Base-by-base conservation (phyloP, 2,888 invertebrate species). In the Dynastes maya region DNA sequence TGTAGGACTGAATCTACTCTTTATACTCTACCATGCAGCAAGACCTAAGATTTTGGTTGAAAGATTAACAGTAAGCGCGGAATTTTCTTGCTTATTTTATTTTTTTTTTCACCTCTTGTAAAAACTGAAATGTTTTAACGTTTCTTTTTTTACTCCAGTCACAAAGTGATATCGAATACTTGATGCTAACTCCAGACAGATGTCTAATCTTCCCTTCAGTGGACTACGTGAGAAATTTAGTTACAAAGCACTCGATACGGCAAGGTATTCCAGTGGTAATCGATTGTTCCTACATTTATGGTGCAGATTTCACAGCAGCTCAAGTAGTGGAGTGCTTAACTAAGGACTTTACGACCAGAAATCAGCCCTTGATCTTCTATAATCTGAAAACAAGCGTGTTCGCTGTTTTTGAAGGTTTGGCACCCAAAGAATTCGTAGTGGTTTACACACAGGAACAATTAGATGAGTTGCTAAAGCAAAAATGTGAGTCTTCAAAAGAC, bases 191-290 rank as follows among this genome's bases (percentile, higher is more conserved):
- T 16, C 96, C 96, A 9, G 96, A 96, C 89, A 93, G 96, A 82
- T 96, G 96, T 87, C 91, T 97, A 58, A 96, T 96, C 87, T 97
- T 97, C 89, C 97, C 97, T 27, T 96, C 96, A 0, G 95, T 96
- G 80, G 96, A 96, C 88, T 96, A 97, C 89, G 95, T 97, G 81
- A 92, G 96, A 80, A 94, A 95, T 85, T 90, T 96, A 81, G 96
- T 97, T 63, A 95, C 94, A 77, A 96, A 97, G 88, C 94, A 94
- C 86, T 95, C 95, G 68, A 89, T 91, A 29, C 91, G 92, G 9
- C 91, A 92, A 84, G 92, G 91, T 83, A 89, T 94, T 79, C 95
- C 96, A 2, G 95, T 96, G 45, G 96, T 96, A 29, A 93, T 96
- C 70, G 96, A 97, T 89, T 96, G 96, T 88, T 94, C 95, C 65